phyloP scores from a whole-genome alignment of 2,888 invertebrate species.

The Erpobdella octoculata region DNA sequence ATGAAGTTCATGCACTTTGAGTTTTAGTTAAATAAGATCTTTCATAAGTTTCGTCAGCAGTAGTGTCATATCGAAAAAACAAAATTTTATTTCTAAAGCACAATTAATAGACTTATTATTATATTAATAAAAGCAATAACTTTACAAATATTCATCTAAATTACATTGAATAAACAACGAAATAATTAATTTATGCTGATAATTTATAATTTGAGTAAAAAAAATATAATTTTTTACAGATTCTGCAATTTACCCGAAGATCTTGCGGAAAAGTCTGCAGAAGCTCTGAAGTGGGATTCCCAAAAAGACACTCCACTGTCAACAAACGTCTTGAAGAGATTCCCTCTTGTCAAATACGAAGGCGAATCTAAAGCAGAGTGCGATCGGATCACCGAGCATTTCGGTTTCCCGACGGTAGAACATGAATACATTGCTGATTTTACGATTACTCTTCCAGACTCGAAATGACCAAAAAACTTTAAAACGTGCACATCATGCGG shows the following conservation, averaged over 20 bases:
- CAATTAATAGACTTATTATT: no score
- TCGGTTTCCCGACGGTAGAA: constrained; percentile 15
- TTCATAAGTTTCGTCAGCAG: no score
- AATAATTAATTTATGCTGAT: no score
- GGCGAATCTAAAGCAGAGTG: constrained; percentile 19
- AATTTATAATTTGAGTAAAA: no score
- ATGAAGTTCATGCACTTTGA: no score
- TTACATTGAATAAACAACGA: no score
- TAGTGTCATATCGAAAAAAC: no score
- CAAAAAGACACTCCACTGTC: constrained; percentile 28
- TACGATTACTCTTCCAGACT: constrained; percentile 21
- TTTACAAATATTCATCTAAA: no score
- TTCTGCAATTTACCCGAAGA: constrained; percentile 28
- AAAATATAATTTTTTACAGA: neutral
- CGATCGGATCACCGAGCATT: constrained; percentile 14
- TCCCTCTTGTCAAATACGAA: constrained; percentile 5
- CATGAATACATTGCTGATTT: constrained; percentile 10
- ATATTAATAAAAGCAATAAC: no score
- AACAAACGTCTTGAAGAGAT: constrained; percentile 12
- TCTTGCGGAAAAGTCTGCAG: constrained; percentile 6
- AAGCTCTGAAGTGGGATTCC: constrained; percentile 30
- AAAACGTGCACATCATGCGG: no score
- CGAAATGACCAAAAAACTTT: neutral
- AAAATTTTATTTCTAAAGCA: no score
- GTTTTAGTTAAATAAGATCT: no score